Conservation (phyloP, 2,888 invertebrate species). For the Brachyopa scutellaris region DNA sequence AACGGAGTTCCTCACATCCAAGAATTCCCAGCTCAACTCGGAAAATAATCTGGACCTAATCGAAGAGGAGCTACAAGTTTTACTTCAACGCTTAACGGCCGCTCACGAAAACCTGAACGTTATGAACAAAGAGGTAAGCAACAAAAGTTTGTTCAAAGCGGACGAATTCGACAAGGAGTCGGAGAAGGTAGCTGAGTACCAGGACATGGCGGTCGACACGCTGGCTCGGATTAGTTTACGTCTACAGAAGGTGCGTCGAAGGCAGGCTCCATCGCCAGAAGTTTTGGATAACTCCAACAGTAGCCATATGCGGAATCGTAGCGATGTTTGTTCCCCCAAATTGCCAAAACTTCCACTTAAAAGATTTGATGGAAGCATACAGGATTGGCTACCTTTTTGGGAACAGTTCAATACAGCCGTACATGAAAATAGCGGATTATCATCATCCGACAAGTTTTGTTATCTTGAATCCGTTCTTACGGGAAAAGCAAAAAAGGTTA, state of each 20-base stretch:
- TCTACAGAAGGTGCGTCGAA: not conserved
- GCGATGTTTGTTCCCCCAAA: too few species aligned
- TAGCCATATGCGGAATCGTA: not conserved
- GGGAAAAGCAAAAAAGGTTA: not conserved
- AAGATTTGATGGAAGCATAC: slow-evolving; percentile 4
- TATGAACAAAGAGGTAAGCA: not conserved
- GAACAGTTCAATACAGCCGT: slow-evolving; percentile 11
- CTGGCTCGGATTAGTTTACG: not conserved
- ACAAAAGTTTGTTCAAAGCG: slow-evolving; percentile 1
- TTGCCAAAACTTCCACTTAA: slow-evolving; percentile 1
- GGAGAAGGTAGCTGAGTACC: slow-evolving; percentile 7
- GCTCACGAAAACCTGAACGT: slow-evolving; percentile 6
- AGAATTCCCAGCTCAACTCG: not conserved
- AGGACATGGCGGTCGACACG: not conserved
- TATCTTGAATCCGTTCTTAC: slow-evolving; percentile 3
- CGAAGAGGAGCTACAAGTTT: not conserved
- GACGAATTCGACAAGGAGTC: not conserved
- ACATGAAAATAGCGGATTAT: slow-evolving; percentile 16
- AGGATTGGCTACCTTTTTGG: slow-evolving; percentile 34
- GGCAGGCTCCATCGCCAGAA: not conserved
- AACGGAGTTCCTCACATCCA: not conserved
- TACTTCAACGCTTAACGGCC: not conserved
- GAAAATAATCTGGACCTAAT: not conserved
- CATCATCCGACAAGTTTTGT: slow-evolving; percentile 3
- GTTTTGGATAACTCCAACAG: not conserved